phyloP scores from a whole-genome alignment of 2,113 vertebrate genomes.

The Dicaeum eximium region DNA sequence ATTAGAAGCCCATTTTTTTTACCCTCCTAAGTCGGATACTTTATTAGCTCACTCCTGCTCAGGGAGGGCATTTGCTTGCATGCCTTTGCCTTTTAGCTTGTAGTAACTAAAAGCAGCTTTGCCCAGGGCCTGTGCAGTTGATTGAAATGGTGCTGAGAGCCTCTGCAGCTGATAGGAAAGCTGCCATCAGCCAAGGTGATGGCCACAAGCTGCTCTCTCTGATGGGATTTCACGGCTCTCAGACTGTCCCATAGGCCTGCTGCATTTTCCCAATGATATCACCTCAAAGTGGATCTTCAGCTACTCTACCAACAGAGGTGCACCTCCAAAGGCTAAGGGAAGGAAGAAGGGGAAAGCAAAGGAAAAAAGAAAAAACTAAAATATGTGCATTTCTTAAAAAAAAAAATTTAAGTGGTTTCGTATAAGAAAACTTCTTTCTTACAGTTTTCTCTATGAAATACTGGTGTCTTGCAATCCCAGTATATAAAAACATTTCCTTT shows the following conservation, averaged over 20 bases:
- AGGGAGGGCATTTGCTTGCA: neutral
- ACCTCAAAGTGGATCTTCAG: neutral
- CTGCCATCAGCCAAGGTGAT: neutral
- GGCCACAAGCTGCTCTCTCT: neutral
- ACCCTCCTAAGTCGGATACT: neutral
- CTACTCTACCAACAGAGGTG: neutral
- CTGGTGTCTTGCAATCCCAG: neutral
- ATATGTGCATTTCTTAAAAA: neutral
- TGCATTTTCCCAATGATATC: neutral
- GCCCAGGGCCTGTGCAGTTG: neutral
- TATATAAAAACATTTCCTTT: slow-evolving; percentile 13
- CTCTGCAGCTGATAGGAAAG: neutral
- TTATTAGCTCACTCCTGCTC: neutral
- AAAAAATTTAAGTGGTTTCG: neutral
- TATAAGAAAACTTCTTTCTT: neutral
- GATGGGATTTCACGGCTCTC: neutral
- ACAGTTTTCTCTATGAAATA: neutral
- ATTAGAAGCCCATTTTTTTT: neutral
- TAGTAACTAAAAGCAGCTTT: neutral
- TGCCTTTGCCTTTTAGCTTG: neutral
- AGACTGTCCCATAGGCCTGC: neutral
- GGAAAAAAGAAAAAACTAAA: neutral
- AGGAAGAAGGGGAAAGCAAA: neutral
- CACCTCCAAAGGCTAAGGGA: neutral
- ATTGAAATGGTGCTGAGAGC: neutral